phyloP scores from a whole-genome alignment of 1,140 invertebrate genomes.

The Coenobita brevimanus region DNA sequence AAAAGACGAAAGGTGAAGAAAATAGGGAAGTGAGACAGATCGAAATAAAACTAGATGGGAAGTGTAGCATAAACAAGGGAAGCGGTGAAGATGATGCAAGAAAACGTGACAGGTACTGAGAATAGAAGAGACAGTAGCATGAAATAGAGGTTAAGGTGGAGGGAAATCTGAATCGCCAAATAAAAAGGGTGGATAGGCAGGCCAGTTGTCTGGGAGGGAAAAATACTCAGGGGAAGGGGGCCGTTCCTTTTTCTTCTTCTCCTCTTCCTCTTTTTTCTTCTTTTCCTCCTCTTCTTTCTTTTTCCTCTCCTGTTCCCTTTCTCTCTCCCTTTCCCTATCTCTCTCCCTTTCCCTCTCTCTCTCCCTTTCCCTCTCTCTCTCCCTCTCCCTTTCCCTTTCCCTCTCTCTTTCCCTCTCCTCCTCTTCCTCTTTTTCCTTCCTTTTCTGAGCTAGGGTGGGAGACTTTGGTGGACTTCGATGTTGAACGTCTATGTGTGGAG shows the following conservation, averaged over 20 bases:
- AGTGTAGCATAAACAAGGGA: neutral
- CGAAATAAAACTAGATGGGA: no score
- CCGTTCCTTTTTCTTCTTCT: slow-evolving; percentile 8
- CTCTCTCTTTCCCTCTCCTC: neutral
- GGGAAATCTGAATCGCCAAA: slow-evolving; percentile 60
- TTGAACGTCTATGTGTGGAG: slow-evolving; percentile 24
- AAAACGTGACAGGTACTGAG: no score
- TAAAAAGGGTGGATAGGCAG: slow-evolving; percentile 49
- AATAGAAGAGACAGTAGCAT: neutral
- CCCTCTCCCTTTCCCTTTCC: neutral
- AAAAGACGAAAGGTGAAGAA: no score
- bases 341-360: neutral
- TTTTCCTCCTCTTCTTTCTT: neutral
- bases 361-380: neutral
- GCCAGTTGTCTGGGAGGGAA: slow-evolving; percentile 56
- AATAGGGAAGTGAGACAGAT: no score
- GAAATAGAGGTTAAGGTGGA: slow-evolving; percentile 29
- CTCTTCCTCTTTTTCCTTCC: neutral
- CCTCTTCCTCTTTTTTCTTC: neutral
- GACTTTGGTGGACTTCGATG: slow-evolving; percentile 1
- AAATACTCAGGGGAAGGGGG: slow-evolving; percentile 51
- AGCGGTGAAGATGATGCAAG: no score
- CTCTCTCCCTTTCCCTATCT: neutral
- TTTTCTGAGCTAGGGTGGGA: neutral
- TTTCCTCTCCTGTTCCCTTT: neutral